Evolutionary conservation across 2,113 vertebrate species (phyloP).

Genomic region (Heloderma charlesbogerti): DNA sequence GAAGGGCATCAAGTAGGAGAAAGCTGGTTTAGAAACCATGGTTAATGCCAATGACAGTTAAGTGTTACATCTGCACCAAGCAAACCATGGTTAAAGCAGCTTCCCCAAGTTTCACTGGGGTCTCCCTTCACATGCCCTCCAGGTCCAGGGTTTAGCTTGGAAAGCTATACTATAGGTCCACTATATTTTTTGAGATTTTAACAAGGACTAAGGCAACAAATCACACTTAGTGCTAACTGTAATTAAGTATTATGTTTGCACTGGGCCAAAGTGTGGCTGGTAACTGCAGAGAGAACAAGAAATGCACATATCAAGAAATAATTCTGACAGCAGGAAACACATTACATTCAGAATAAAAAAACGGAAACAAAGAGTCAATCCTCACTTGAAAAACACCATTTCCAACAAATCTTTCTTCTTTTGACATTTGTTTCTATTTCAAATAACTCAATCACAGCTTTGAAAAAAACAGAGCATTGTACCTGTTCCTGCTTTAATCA

Average conservation of each 20-base stretch:
- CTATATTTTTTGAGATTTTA: not conserved
- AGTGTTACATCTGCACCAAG: not conserved
- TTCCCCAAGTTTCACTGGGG: not conserved
- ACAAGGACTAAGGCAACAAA: not conserved
- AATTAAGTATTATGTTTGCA: not conserved
- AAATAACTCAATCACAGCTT: not conserved
- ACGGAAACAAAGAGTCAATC: not conserved
- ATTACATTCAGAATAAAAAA: not conserved
- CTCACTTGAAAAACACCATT: not conserved
- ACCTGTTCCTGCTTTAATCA: slow-evolving; percentile 92
- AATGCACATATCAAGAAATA: not conserved
- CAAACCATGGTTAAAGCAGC: not conserved
- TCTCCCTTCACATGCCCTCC: not conserved
- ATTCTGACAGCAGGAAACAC: not conserved
- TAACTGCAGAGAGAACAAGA: not conserved
- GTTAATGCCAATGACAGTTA: not conserved
- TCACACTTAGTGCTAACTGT: not conserved
- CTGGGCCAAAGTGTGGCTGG: not conserved
- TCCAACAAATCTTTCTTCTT: not conserved
- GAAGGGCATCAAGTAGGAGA: too few species aligned
- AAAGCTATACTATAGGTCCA: not conserved
- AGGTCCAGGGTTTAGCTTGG: not conserved
- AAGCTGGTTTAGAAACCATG: not conserved
- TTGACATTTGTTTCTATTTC: not conserved
- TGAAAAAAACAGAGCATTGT: slow-evolving; percentile 12